These are phyloP conservation scores for Palythoa grandiflora DNA, from an alignment of 92 coral and sea anemone genomes.

Conservation along the genomic window DNA sequence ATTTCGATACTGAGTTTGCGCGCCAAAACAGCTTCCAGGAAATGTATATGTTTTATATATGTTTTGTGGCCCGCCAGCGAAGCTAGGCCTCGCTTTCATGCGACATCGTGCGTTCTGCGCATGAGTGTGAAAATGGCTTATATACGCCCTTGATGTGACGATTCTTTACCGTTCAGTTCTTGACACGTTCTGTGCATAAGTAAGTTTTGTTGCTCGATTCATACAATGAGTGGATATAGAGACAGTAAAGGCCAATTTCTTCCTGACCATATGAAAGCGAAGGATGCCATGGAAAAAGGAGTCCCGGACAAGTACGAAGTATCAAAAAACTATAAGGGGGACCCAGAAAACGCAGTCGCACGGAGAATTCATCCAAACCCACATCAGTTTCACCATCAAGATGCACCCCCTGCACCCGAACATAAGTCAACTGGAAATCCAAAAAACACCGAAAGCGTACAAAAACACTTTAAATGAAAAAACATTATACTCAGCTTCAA, in stretches of 20 bases:
- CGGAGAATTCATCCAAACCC: neutral
- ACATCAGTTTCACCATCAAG: conserved; percentile 3
- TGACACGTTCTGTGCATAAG: too few species aligned
- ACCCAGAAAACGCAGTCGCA: conserved; percentile 12
- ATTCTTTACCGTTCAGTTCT: too few species aligned
- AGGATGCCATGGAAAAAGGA: neutral
- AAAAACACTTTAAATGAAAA: neutral
- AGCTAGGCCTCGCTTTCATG: too few species aligned
- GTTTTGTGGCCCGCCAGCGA: too few species aligned
- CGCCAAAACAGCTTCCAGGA: neutral
- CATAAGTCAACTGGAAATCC: neutral
- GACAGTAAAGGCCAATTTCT: neutral
- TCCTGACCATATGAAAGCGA: conserved; percentile 28
- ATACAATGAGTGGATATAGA: conserved; percentile 14
- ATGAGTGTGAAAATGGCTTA: too few species aligned
- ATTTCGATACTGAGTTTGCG: neutral
- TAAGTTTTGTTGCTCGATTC: too few species aligned
- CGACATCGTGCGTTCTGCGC: too few species aligned
- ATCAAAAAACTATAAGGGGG: neutral
- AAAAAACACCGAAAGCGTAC: neutral
- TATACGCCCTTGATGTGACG: too few species aligned
- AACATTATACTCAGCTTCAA: too few species aligned
- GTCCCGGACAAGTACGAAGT: neutral
- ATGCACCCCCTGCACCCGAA: neutral
- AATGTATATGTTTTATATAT: too few species aligned